Evolutionary conservation across 1,140 invertebrate species (phyloP).

Genomic region (Eueides isabella): DNA sequence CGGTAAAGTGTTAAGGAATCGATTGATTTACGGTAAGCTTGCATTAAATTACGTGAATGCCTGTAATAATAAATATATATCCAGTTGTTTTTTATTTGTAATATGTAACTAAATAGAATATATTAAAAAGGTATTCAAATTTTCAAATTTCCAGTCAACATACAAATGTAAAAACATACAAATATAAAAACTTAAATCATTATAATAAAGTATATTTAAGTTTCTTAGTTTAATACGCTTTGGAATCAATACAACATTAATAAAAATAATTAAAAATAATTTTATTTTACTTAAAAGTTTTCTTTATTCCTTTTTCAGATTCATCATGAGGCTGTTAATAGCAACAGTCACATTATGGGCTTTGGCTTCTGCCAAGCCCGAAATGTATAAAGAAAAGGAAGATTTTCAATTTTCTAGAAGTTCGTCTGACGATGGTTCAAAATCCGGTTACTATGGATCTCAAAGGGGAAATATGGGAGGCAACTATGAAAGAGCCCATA

Average conservation of each 20-base stretch:
- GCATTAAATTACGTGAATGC: neutral
- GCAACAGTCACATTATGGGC: slow-evolving; percentile 53
- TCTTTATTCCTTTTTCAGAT: slow-evolving; percentile 48
- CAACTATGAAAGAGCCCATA: slow-evolving; percentile 77
- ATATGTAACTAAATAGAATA: too few species aligned
- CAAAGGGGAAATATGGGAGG: slow-evolving; percentile 80
- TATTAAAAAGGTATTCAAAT: too few species aligned
- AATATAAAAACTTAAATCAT: too few species aligned
- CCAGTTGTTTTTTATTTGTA: too few species aligned
- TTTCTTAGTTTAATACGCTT: too few species aligned
- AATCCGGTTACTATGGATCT: slow-evolving; percentile 74
- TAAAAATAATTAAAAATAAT: too few species aligned
- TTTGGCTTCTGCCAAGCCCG: slow-evolving; percentile 64
- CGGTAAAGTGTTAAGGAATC: slow-evolving; percentile 16
- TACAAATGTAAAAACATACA: too few species aligned
- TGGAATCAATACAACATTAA: too few species aligned
- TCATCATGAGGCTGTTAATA: slow-evolving; percentile 63
- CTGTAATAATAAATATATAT: neutral
- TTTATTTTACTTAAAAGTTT: too few species aligned
- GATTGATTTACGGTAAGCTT: slow-evolving; percentile 5
- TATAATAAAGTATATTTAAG: too few species aligned
- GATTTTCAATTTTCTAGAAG: slow-evolving; percentile 79
- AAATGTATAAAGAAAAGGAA: slow-evolving; percentile 77
- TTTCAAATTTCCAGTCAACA: too few species aligned
- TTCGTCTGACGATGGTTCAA: slow-evolving; percentile 69